These are phyloP conservation scores for Calvadosia cruxmelitensis DNA, from an alignment of 30 jellyfish, hydroid and myxozoan genomes.

Conservation along the genomic window DNA sequence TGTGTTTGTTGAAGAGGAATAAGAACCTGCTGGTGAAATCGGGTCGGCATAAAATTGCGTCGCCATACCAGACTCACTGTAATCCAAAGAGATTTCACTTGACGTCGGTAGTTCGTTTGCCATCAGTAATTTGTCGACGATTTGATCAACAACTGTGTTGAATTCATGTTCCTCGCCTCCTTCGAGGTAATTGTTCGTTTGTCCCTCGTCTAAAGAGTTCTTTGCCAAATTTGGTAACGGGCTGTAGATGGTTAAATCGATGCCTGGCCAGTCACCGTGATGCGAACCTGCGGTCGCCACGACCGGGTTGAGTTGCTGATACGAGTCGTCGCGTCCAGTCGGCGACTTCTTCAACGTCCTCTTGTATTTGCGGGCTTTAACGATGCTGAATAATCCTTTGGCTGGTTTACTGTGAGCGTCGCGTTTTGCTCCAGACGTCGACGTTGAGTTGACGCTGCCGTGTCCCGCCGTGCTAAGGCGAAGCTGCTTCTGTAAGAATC, in stretches of 20 bases:
- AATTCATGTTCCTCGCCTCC: background rate
- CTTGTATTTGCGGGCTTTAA: background rate
- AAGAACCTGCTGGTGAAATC: slow-evolving; percentile 43
- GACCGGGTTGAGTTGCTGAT: too few species aligned
- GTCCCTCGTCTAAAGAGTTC: slow-evolving; percentile 23
- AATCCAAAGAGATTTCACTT: background rate
- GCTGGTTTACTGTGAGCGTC: background rate
- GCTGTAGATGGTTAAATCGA: background rate
- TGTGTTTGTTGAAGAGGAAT: slow-evolving; percentile 22
- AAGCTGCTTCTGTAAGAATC: slow-evolving; percentile 82
- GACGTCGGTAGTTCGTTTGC: slow-evolving; percentile 9
- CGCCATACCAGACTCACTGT: background rate
- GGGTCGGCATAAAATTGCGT: slow-evolving; percentile 17
- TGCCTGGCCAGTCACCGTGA: background rate
- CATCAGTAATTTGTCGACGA: slow-evolving; percentile 46
- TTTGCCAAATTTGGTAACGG: slow-evolving; percentile 15
- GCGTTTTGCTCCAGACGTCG: slow-evolving; percentile 1
- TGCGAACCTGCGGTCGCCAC: too few species aligned
- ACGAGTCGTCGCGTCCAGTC: background rate
- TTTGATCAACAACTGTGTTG: slow-evolving; percentile 24
- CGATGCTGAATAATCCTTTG: background rate
- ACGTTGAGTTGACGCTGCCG: background rate
- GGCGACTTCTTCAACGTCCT: background rate
- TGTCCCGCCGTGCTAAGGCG: background rate
- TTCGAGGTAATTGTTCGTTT: background rate